Base-by-base conservation (phyloP, 2,797 vertebrate species). In the Enteromius anoplus region DNA sequence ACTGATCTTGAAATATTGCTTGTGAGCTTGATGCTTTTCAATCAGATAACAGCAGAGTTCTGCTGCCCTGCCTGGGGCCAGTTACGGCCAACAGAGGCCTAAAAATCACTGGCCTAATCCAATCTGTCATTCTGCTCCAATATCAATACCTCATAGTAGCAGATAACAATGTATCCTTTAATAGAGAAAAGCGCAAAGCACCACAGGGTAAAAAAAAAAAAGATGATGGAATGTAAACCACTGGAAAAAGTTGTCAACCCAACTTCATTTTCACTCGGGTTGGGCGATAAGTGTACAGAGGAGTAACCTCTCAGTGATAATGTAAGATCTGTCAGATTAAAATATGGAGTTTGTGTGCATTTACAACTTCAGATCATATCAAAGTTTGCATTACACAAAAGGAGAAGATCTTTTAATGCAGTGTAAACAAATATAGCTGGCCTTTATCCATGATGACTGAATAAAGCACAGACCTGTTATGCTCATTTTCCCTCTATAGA, bases 301-400 rank as follows among this genome's bases (percentile, higher is more conserved):
- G 9, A 4, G 75, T 11, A 68, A 45, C 51, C 64, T 45, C 26
- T 26, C 32, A 49, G 37, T 69, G 19, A 47, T 5, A 17, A 34
- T 51, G 17, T 11, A 65, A 68, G 10, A 66, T 62, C 14, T 37
- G 26, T 73, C 42, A 34, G 23, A 72, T 14, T 80, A 65, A 89
- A 83, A 88, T 88, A 85, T 78, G 85, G 78, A 42, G 80, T 78
- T 76, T 64, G 87, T 84, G 78, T 69, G 26, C 40, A 66, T 68
- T 34, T 70, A 84, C 85, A 84, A 32, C 73, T 42, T 37, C 83
- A 58, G 85, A 91, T 88, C 76, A 85, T 64, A 88, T 90, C 83
- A 71, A 0, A 10, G 45, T 80, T 84, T 84, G 82, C 69, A 85
- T 80, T 77, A 64, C 4, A 81, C 3, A 70, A 68, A 73, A 21